A percentile compares a stretch with the other conserved stretches of the same genome.
Conservation (phyloP, 2,888 invertebrate genomes). For the Lasioglossum villosulum region DNA sequence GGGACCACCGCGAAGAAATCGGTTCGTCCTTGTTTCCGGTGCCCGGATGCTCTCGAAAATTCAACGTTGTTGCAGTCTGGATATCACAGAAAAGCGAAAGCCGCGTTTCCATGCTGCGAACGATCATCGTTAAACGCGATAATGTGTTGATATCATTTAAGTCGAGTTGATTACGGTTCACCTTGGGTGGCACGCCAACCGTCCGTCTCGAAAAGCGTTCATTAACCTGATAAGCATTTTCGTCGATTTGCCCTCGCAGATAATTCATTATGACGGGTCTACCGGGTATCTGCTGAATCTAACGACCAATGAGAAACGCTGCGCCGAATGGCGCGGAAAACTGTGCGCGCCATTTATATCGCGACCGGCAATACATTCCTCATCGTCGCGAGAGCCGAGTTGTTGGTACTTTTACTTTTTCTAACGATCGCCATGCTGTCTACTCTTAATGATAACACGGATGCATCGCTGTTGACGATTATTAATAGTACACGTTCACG, state of each 20-base stretch:
- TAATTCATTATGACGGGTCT: constrained; percentile 29
- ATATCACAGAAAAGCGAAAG: background rate
- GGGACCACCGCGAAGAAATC: background rate
- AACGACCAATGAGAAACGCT: constrained; percentile 10
- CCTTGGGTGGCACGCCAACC: constrained; percentile 7
- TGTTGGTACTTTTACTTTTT: constrained; percentile 18
- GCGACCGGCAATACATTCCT: constrained; percentile 34
- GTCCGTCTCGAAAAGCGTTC: constrained; percentile 11
- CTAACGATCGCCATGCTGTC: constrained; percentile 4
- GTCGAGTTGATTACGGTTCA: background rate
- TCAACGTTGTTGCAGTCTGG: background rate
- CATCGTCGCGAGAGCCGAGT: background rate
- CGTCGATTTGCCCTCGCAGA: constrained; percentile 25
- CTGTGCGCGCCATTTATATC: constrained; percentile 24
- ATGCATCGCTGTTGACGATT: constrained; percentile 27
- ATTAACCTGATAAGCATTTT: constrained; percentile 21
- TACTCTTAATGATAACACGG: constrained; percentile 28
- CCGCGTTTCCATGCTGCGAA: background rate
- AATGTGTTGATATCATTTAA: background rate
- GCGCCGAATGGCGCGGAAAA: background rate
- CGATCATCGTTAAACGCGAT: background rate
- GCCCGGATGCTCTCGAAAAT: background rate
- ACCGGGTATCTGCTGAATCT: background rate
- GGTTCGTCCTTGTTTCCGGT: background rate
- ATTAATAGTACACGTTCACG: constrained; percentile 33